These are phyloP conservation scores for Sesamia inferens DNA, from an alignment of 2,888 invertebrate species.

Conservation along the genomic window DNA sequence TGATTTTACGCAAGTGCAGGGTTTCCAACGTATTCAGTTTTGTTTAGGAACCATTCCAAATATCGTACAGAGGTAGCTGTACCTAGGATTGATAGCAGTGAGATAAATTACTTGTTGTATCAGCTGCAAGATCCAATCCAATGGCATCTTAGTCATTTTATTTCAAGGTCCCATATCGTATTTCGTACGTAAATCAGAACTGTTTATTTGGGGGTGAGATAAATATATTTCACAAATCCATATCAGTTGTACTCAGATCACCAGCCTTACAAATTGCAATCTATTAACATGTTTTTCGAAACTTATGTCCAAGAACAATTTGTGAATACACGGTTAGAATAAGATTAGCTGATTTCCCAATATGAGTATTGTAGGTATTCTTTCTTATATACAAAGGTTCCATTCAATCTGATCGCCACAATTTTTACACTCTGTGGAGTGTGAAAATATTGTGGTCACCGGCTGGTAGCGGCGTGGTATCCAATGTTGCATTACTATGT, in stretches of 20 bases:
- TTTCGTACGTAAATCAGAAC: not conserved
- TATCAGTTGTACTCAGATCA: not conserved
- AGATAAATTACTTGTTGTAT: slow-evolving; percentile 5
- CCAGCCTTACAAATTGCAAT: not conserved
- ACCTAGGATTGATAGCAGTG: not conserved
- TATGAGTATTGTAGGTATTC: not conserved
- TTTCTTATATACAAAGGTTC: slow-evolving; percentile 8
- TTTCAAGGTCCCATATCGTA: not conserved
- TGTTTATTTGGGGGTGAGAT: not conserved
- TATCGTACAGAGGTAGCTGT: not conserved
- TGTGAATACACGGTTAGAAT: not conserved
- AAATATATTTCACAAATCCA: not conserved
- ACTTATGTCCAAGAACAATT: not conserved
- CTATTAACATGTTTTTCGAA: not conserved
- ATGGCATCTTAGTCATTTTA: not conserved
- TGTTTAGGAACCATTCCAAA: slow-evolving; percentile 8
- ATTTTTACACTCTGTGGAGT: not conserved
- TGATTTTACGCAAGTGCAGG: slow-evolving; percentile 35
- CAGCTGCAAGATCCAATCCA: not conserved
- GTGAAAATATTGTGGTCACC: slow-evolving; percentile 27
- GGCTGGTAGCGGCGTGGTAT: slow-evolving; percentile 13
- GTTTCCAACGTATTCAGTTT: slow-evolving; percentile 2
- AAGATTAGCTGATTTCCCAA: not conserved
- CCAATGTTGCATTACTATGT: slow-evolving; percentile 28
- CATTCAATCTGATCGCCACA: not conserved